A percentile compares a stretch with the other conserved stretches of the same genome.
Conservation (phyloP, 2,113 vertebrate genomes). For the Amazona vittata region DNA sequence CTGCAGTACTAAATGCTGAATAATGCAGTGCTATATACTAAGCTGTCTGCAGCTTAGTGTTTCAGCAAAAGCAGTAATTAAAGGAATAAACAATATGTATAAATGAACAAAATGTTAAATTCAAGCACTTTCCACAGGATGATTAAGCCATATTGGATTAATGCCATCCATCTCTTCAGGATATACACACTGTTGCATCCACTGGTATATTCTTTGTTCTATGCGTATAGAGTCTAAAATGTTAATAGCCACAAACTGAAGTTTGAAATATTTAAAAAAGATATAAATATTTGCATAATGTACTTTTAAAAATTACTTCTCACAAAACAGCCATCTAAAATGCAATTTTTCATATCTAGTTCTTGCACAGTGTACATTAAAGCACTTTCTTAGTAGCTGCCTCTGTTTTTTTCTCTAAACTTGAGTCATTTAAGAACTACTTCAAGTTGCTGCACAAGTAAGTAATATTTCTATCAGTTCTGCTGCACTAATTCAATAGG, state of each 20-base stretch:
- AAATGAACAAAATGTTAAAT: not conserved
- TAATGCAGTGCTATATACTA: not conserved
- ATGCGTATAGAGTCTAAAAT: constrained; percentile 67
- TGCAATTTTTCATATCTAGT: not conserved
- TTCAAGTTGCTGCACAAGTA: not conserved
- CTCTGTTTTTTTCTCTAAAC: not conserved
- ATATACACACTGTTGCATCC: not conserved
- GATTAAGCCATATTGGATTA: constrained; percentile 62
- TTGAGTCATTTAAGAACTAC: not conserved
- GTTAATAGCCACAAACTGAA: constrained; percentile 68
- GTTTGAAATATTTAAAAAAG: not conserved
- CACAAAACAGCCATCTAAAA: not conserved
- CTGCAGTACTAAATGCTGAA: too few relatives aligned
- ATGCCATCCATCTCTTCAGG: constrained; percentile 45
- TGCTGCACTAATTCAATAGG: not conserved
- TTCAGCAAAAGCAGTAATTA: constrained; percentile 21
- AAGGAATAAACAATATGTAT: not conserved
- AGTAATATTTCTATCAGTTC: not conserved
- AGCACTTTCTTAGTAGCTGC: not conserved
- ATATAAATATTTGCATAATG: not conserved
- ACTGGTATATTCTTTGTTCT: constrained; percentile 41
- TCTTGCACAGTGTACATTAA: not conserved
- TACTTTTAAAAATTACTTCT: not conserved
- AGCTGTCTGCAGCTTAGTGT: not conserved
- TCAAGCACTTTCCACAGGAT: constrained; percentile 38